A percentile compares a stretch with the other conserved stretches of the same genome.
These are phyloP conservation scores for Astropecten irregularis DNA, from an alignment of 53 echinoderm and acorn worm genomes.

Conservation along the genomic window DNA sequence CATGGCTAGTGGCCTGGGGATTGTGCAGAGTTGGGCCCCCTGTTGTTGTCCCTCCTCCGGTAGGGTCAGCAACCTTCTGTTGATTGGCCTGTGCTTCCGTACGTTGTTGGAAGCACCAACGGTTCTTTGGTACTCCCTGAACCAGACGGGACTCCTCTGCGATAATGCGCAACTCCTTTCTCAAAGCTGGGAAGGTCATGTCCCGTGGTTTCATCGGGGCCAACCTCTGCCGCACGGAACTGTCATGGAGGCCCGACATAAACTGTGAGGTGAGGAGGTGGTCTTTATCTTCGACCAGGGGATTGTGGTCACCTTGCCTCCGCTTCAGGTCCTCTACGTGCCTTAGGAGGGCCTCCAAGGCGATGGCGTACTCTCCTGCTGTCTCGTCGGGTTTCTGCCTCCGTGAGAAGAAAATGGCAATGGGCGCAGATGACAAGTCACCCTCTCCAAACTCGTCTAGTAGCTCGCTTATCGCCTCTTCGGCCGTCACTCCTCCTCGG, in stretches of 20 bases:
- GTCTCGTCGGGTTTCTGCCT: slow-evolving; percentile 7
- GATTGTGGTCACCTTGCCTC: neutral
- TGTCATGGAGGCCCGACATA: slow-evolving; percentile 22
- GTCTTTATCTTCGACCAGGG: neutral
- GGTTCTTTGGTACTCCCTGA: neutral
- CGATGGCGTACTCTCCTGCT: slow-evolving; percentile 29
- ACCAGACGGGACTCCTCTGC: neutral
- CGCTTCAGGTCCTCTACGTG: slow-evolving; percentile 3
- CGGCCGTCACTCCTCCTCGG: neutral
- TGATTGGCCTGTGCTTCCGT: neutral
- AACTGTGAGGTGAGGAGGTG: slow-evolving; percentile 4
- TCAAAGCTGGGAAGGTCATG: slow-evolving; percentile 41
- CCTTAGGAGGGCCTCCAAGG: slow-evolving; percentile 30
- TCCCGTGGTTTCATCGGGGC: slow-evolving; percentile 28
- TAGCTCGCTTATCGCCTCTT: slow-evolving; percentile 14
- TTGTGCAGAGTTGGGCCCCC: neutral
- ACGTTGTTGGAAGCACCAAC: neutral
- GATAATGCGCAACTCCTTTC: neutral
- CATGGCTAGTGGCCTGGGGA: too few species aligned
- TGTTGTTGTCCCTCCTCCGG: neutral
- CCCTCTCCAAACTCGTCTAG: slow-evolving; percentile 19
- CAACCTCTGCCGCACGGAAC: slow-evolving; percentile 4
- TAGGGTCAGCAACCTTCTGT: neutral
- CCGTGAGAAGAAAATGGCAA: slow-evolving; percentile 20
- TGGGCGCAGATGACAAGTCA: neutral